Percentiles rank a stretch among this genome's conserved stretches.
phyloP scores from a whole-genome alignment of 1,140 invertebrate species.

The Homarus americanus region DNA sequence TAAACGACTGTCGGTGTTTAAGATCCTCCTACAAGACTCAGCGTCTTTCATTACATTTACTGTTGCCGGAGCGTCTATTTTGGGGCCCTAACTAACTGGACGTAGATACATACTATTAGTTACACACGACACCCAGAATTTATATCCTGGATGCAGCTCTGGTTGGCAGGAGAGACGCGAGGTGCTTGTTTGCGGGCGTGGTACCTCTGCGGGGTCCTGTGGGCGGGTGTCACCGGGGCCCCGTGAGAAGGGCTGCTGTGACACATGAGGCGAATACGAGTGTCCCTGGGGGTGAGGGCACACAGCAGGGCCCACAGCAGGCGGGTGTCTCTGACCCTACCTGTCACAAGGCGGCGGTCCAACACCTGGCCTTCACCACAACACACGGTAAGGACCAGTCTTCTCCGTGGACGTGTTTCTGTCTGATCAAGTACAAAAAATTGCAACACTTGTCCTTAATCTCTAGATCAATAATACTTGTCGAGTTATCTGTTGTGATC shows the following conservation, averaged over 20 bases:
- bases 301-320: background rate
- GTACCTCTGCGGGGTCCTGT: background rate
- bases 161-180: background rate
- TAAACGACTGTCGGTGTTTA: constrained; percentile 37
- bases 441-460: no score
- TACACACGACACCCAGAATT: constrained; percentile 17
- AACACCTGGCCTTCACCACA: no score
- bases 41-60: constrained; percentile 41
- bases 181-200: background rate
- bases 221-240: background rate
- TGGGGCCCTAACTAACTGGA: constrained; percentile 14
- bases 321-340: constrained; percentile 2
- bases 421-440: no score
- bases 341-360: no score
- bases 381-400: no score
- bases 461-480: no score
- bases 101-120: constrained; percentile 29
- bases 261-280: background rate
- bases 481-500: no score
- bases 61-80: background rate
- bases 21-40: constrained; percentile 31
- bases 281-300: background rate
- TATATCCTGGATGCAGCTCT: constrained; percentile 14
- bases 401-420: no score
- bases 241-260: background rate